Evolutionary conservation across 2,888 invertebrate species (phyloP), one percentile per base, ranked within the genome.

Genomic region (Lycia hirtaria): DNA sequence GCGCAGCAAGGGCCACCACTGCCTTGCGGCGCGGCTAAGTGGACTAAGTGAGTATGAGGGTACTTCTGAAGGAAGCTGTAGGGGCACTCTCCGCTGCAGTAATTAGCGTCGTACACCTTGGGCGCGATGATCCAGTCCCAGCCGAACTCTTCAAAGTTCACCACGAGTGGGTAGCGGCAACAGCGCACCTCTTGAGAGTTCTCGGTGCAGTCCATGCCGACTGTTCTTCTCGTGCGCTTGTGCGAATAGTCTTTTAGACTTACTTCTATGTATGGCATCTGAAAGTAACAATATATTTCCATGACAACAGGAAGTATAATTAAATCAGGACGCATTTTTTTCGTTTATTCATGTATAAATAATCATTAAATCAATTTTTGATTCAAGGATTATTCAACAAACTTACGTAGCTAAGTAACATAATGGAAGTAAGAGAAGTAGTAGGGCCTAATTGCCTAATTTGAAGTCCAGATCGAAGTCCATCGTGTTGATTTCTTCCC

Each of bases 111-210:
- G 92, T 98, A 99, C 60, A 95, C 94, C 75, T 97, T 97, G 0
- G 99, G 99, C 0, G 98, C 98, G 57, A 99, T 97, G 74, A 99
- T 97, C 96, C 98, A 99, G 80, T 98, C 97, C 98, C 98, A 99
- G 20, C 98, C 98, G 80, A 99, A 98, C 77, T 96, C 95, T 70
- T 97, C 96, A 83, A 99, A 99, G 92, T 98, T 97, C 12, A 99
- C 97, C 10, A 95, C 95, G 37, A 99, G 93, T 0, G 98, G 98
- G 86, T 98, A 98, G 3, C 98, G 95, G 80, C 99, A 99, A 88
- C 99, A 99, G 40, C 97, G 94, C 22, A 95, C 94, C 76, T 98
- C 97, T 68, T 95, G 93, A 7, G 95, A 94, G 68, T 94, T 94
- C 71, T 97, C 97, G 54, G 96, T 95, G 88, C 98, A 98, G 80